Conservation (phyloP, 2,888 invertebrate genomes). For the Volucella inflata region DNA sequence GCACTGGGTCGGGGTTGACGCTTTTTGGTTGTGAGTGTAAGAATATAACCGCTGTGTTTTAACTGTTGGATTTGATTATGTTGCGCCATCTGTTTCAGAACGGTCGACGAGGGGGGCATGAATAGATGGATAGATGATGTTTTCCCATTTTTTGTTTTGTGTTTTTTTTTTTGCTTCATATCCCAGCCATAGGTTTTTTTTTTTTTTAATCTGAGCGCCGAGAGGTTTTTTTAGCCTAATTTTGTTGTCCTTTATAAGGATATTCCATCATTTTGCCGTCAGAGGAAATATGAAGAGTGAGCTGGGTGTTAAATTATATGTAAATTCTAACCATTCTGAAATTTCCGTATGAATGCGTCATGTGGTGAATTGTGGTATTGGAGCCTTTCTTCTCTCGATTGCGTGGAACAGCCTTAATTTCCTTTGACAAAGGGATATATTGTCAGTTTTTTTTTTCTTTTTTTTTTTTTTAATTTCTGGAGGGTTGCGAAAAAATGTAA, state of each 20-base stretch:
- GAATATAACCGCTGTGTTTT: conserved; percentile 29
- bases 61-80: conserved; percentile 74
- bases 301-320: conserved; percentile 69
- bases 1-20: conserved; percentile 31
- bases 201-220: conserved; percentile 50
- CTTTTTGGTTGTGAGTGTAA: conserved; percentile 11
- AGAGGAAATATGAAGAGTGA: conserved; percentile 57
- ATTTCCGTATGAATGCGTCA: conserved; percentile 74
- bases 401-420: conserved; percentile 47
- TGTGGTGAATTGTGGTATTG: conserved; percentile 53
- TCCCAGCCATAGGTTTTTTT: conserved; percentile 58
- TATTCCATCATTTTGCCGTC: conserved; percentile 65
- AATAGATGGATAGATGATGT: conserved; percentile 53
- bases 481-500: conserved; percentile 37
- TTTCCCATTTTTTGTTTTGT: conserved; percentile 14
- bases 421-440: conserved; percentile 34
- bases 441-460: conserved; percentile 27
- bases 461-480: conserved; percentile 20
- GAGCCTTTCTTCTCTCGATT: conserved; percentile 10
- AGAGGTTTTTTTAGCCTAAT: conserved; percentile 53
- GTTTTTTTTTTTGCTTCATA: conserved; percentile 37
- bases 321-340: conserved; percentile 66
- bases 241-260: conserved; percentile 60
- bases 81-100: conserved; percentile 69
- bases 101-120: conserved; percentile 35